Base-by-base conservation (phyloP, 2,888 invertebrate species). In the Drepanosiphum platanoidis region DNA sequence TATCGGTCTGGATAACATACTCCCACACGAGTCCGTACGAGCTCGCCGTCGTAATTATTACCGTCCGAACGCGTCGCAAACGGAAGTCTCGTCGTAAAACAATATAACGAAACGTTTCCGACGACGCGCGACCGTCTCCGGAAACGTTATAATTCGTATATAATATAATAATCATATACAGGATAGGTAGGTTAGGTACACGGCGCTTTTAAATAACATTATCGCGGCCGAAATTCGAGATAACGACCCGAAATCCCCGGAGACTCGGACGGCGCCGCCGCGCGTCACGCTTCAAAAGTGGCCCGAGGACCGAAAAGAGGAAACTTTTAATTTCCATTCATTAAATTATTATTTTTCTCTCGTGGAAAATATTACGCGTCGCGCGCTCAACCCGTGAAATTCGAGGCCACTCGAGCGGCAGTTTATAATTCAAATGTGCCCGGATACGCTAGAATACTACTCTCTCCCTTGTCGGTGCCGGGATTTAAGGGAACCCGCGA, bases 341-440 rank as follows among this genome's bases (percentile, higher is more conserved):
- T 78, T 64, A 78, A 30, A 22, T 64, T 64, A 64, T 64, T 64
- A 64, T 78, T 78, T 78, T 64, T 64, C 78, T 30, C 78, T 30
- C 30, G 2, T 9, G 3, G n/a, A n/a, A 36, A 75, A 61, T 75
- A 13, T 52, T 13, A 11, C 30, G 27, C 2, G n/a, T 7, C 3
- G n/a, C 3, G n/a, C 32, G 34, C 61, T 61, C 42, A 72, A 42
- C n/a, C 52, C 32, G 9, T 46, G 3, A 79, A 79, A 68, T 46
- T n/a, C 46, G 68, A 79, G 79, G 79, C 32, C 79, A 79, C 68
- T 79, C 32, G 39, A 66, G 46, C 46, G 68, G 79, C 42, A 15
- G 66, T 66, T 78, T 78, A 78, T 78, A 66, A 78, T 78, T 78
- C 58, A 75, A 61, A 75, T 34, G 75, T 58, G n/a, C 58, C 36